A percentile compares a stretch with the other conserved stretches of the same genome.
Evolutionary conservation across 2,888 invertebrate genomes (phyloP).

Genomic region (Loripinus fragilis): DNA sequence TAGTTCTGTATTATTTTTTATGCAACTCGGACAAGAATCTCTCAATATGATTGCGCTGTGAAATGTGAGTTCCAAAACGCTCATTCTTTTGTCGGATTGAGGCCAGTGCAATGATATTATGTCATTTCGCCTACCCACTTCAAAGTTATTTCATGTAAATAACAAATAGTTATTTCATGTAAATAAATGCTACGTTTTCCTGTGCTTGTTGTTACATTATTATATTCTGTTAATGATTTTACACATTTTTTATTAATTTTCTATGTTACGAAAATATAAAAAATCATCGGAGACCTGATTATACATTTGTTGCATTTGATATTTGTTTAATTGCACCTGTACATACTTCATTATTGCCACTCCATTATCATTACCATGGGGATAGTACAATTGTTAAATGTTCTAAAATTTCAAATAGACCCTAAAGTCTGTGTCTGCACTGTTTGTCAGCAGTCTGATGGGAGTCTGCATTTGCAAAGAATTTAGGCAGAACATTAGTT

Average conservation of each 20-base stretch:
- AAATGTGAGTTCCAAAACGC: background rate
- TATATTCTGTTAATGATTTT: conserved; percentile 11
- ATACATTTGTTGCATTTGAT: conserved; percentile 10
- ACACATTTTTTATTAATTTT: conserved; percentile 20
- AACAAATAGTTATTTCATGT: conserved; percentile 2
- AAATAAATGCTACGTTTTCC: background rate
- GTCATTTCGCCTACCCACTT: conserved; percentile 10
- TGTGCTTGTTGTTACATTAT: conserved; percentile 4
- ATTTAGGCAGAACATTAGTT: too few relatives aligned
- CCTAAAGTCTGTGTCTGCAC: too few relatives aligned
- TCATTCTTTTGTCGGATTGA: conserved; percentile 1
- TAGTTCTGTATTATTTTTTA: too few relatives aligned
- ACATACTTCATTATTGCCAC: conserved; percentile 6
- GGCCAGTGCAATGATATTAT: conserved; percentile 15
- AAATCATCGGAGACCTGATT: background rate
- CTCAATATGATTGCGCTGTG: background rate
- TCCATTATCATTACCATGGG: background rate
- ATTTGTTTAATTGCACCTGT: conserved; percentile 13
- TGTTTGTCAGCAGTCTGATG: too few relatives aligned
- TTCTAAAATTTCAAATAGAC: too few relatives aligned
- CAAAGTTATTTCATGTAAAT: conserved; percentile 5
- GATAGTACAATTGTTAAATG: too few relatives aligned
- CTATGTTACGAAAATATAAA: background rate
- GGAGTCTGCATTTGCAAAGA: too few relatives aligned
- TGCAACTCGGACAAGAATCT: conserved; percentile 1